Conservation (phyloP, 1,140 invertebrate genomes). For the Trichoplusia ni region DNA sequence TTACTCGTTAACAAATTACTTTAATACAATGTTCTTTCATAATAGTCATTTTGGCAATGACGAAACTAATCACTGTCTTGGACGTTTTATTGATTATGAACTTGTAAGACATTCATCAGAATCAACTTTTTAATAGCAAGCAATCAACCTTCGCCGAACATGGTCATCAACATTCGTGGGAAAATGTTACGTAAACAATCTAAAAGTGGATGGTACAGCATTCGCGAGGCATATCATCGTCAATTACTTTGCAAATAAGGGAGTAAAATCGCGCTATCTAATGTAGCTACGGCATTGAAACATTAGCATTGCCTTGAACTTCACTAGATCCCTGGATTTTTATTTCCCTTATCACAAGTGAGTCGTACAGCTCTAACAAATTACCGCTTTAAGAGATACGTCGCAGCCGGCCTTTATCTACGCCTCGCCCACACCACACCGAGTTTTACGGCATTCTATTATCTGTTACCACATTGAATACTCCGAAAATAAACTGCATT, state of each 20-base stretch:
- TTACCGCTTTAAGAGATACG: conserved; percentile 71
- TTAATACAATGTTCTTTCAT: too few relatives aligned
- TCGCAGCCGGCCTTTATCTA: conserved; percentile 57
- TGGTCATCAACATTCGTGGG: background rate
- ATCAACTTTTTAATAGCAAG: background rate
- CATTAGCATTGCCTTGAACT: conserved; percentile 31
- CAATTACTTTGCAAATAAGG: conserved; percentile 10
- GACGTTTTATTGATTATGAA: too few relatives aligned
- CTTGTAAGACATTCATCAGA: background rate
- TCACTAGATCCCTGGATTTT: conserved; percentile 33
- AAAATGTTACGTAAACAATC: background rate
- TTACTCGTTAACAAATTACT: background rate
- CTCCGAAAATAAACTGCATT: conserved; percentile 67
- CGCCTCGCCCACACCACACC: conserved; percentile 61
- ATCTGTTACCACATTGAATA: conserved; percentile 64
- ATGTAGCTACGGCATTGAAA: conserved; percentile 15
- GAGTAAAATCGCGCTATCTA: conserved; percentile 7
- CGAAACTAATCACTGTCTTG: too few relatives aligned
- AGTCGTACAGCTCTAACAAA: conserved; percentile 62
- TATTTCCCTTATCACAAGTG: conserved; percentile 52
- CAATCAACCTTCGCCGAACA: background rate
- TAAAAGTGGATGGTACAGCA: background rate
- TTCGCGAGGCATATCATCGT: conserved; percentile 6
- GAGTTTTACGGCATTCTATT: conserved; percentile 65
- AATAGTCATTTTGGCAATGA: too few relatives aligned